Conservation (phyloP, 2,888 invertebrate species). For the Esperia sulphurella region DNA sequence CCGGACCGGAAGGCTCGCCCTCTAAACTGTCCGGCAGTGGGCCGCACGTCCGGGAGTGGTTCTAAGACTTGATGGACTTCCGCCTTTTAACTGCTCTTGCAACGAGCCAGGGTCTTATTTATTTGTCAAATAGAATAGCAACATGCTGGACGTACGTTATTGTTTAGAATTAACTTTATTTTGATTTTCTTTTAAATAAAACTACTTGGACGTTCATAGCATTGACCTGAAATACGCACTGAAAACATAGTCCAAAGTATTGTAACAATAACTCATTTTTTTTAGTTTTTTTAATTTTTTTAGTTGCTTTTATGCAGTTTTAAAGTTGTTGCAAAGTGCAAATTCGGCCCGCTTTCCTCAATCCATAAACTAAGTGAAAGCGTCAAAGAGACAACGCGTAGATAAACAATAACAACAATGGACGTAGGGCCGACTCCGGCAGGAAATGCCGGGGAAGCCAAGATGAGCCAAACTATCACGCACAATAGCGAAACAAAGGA, state of each 20-base stretch:
- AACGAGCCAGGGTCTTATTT: conserved; percentile 22
- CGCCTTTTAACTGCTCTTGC: conserved; percentile 60
- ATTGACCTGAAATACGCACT: too few species aligned
- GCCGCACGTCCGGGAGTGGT: conserved; percentile 46
- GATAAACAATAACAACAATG: conserved; percentile 55
- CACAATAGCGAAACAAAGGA: conserved; percentile 59
- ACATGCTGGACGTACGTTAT: neutral
- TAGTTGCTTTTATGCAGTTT: too few species aligned
- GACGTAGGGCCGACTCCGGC: conserved; percentile 31
- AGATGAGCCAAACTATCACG: conserved; percentile 52
- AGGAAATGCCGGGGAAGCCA: conserved; percentile 64
- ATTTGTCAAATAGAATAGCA: conserved; percentile 3
- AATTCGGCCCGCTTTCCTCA: neutral
- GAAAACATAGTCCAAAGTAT: too few species aligned
- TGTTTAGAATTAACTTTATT: neutral
- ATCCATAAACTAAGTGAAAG: conserved; percentile 1
- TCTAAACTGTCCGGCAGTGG: conserved; percentile 49
- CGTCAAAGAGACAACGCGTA: conserved; percentile 8
- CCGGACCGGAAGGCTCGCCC: conserved; percentile 54
- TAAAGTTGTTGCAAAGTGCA: too few species aligned
- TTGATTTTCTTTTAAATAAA: neutral
- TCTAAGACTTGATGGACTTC: conserved; percentile 65
- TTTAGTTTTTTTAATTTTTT: too few species aligned
- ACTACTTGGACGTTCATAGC: neutral
- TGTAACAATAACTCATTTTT: too few species aligned